phyloP scores from a whole-genome alignment of 2,888 invertebrate species.

The Petrolisthes manimaculis region DNA sequence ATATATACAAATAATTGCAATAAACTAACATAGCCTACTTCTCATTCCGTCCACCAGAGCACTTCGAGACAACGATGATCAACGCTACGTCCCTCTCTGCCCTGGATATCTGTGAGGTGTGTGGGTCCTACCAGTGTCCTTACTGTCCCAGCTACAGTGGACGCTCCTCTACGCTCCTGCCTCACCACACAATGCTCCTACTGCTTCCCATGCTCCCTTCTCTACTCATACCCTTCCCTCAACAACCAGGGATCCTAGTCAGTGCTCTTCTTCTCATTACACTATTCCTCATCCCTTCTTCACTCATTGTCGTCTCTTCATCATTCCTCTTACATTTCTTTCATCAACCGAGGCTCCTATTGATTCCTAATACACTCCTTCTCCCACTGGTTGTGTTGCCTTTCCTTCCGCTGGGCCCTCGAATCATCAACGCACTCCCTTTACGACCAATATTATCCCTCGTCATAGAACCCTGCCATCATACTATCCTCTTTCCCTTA shows the following conservation, averaged over 20 bases:
- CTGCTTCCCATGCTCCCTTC: background rate
- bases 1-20: too few relatives aligned
- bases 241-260: background rate
- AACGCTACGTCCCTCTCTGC: conserved; percentile 69
- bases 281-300: background rate
- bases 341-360: background rate
- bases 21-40: background rate
- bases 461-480: too few relatives aligned
- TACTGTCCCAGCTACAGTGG: conserved; percentile 71
- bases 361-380: too few relatives aligned
- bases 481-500: too few relatives aligned
- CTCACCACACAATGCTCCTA: background rate
- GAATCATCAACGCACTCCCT: too few relatives aligned
- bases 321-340: background rate
- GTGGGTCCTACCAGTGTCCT: conserved; percentile 73
- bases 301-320: background rate
- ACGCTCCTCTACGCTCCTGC: conserved; percentile 28
- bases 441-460: too few relatives aligned
- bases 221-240: background rate
- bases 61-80: conserved; percentile 51
- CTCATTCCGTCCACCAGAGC: conserved; percentile 24
- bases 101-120: conserved; percentile 72
- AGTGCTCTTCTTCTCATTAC: background rate
- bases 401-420: too few relatives aligned
- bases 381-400: too few relatives aligned